Conservation (phyloP, 2,888 invertebrate species). For the Boloria selene region DNA sequence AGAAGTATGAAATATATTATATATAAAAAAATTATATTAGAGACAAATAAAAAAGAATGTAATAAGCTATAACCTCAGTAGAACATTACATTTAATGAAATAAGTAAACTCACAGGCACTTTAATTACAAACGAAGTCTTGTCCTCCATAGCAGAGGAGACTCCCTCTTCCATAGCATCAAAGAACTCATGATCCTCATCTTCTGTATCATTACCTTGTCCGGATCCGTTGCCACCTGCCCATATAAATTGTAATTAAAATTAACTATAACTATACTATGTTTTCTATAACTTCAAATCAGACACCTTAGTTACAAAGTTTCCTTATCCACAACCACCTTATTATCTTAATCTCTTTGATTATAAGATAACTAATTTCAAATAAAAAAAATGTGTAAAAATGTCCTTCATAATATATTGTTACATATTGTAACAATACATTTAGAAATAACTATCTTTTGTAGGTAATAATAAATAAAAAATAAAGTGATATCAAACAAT, state of each 20-base stretch:
- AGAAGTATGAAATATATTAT: background rate
- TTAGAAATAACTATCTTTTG: too few relatives aligned
- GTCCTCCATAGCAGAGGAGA: conserved; percentile 68
- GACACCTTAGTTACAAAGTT: background rate
- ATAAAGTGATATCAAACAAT: background rate
- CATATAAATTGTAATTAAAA: background rate
- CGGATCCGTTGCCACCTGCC: conserved; percentile 77
- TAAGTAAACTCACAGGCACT: conserved; percentile 77
- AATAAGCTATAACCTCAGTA: background rate
- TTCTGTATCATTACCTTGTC: conserved; percentile 80
- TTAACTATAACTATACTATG: background rate
- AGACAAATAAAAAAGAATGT: too few relatives aligned
- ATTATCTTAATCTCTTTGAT: too few relatives aligned
- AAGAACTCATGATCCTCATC: conserved; percentile 91
- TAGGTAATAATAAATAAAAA: too few relatives aligned
- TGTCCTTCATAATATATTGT: too few relatives aligned
- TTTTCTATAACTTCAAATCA: background rate
- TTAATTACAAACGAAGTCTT: conserved; percentile 85
- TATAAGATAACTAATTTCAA: too few relatives aligned
- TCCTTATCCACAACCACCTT: too few relatives aligned
- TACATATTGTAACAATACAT: too few relatives aligned
- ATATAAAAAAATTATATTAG: too few relatives aligned
- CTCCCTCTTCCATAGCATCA: conserved; percentile 84
- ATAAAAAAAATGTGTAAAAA: too few relatives aligned
- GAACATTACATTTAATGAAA: conserved; percentile 5